phyloP scores from a whole-genome alignment of 2,113 vertebrate species.

The Menura novaehollandiae region DNA sequence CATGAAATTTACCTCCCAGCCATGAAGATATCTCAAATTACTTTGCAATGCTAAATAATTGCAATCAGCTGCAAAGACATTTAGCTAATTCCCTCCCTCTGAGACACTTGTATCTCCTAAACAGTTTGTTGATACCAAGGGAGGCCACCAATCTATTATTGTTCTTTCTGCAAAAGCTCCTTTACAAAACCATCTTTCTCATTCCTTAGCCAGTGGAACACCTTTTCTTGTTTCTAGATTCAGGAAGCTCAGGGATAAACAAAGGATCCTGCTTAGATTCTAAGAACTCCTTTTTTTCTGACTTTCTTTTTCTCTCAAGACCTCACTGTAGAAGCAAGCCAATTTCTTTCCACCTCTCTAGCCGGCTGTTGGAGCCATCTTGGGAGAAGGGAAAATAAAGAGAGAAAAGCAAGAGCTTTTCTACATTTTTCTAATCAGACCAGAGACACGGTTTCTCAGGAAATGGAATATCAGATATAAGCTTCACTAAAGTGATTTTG shows the following conservation, averaged over 20 bases:
- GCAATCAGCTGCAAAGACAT: neutral
- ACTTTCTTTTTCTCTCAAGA: neutral
- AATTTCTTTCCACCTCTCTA: neutral
- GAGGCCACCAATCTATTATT: neutral
- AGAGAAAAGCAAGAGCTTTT: neutral
- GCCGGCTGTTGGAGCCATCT: neutral
- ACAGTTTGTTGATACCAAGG: neutral
- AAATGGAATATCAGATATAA: neutral
- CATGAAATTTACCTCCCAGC: neutral
- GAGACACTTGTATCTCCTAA: neutral
- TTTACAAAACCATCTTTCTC: neutral
- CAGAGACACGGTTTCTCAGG: neutral
- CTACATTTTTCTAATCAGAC: neutral
- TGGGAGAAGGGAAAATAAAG: neutral
- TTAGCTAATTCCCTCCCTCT: neutral
- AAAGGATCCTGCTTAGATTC: neutral
- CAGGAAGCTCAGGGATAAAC: neutral
- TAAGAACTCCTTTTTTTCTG: neutral
- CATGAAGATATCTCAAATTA: neutral
- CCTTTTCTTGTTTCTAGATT: neutral
- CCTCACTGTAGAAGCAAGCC: neutral
- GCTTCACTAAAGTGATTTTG: neutral
- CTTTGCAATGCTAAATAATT: neutral
- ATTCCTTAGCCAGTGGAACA: fast-evolving
- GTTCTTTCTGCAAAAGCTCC: neutral